These are phyloP conservation scores for Ptiloglossa arizonensis DNA, from an alignment of 1,140 invertebrate species.

Conservation along the genomic window DNA sequence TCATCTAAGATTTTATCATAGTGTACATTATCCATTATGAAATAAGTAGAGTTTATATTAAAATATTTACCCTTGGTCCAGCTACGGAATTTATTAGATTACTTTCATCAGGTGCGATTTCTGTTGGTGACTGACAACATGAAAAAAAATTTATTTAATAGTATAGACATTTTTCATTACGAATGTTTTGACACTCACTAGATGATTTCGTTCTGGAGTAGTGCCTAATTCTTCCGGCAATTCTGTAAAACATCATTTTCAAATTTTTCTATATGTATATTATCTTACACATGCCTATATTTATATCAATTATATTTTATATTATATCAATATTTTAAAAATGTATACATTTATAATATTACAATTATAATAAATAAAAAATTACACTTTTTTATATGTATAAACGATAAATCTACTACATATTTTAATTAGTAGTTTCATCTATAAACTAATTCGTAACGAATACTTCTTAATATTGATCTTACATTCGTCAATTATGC, in stretches of 20 bases:
- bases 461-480: too few species aligned
- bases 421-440: too few species aligned
- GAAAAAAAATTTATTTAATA: slow-evolving; percentile 4
- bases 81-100: slow-evolving; percentile 61
- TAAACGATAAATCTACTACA: too few species aligned
- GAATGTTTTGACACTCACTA: slow-evolving; percentile 20
- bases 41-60: slow-evolving; percentile 2
- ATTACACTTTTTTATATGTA: too few species aligned
- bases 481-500: too few species aligned
- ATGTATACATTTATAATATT: too few species aligned
- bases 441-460: too few species aligned
- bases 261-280: background rate
- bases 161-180: background rate
- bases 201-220: slow-evolving; percentile 20
- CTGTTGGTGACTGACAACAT: slow-evolving; percentile 51
- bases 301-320: too few species aligned
- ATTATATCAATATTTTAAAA: too few species aligned
- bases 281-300: too few species aligned
- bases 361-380: too few species aligned
- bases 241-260: background rate
- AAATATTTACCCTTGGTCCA: slow-evolving; percentile 57
- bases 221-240: background rate
- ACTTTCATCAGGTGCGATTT: slow-evolving; percentile 67
- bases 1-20: background rate
- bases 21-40: background rate